phyloP scores from a whole-genome alignment of 2,797 vertebrate species.

The Cossypha polioptera region DNA sequence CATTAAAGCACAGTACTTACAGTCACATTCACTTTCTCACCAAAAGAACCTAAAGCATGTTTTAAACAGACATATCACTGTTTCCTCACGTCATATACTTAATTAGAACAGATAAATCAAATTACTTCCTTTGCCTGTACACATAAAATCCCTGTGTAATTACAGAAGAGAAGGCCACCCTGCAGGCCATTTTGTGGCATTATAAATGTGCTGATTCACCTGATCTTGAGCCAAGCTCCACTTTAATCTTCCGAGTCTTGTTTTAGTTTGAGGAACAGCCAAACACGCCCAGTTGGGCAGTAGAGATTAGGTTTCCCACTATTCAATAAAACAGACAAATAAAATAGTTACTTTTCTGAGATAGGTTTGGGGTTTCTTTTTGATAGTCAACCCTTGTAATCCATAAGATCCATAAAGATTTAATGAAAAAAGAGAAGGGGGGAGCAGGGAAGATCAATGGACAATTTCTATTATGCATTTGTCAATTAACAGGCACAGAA shows the following conservation, averaged over 20 bases:
- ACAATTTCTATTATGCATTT: background rate
- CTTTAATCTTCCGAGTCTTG: constrained; percentile 47
- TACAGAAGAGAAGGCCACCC: constrained; percentile 31
- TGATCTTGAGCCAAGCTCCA: constrained; percentile 41
- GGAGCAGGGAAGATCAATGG: background rate
- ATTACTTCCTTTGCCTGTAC: constrained; percentile 40
- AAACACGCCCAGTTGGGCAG: constrained; percentile 41
- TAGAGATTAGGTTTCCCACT: background rate
- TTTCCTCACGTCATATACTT: constrained; percentile 29
- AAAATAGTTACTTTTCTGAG: constrained; percentile 9
- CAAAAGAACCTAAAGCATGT: background rate
- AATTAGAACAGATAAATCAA: constrained; percentile 47
- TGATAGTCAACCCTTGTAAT: background rate
- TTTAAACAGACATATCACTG: background rate
- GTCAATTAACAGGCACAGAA: background rate
- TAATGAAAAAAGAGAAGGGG: background rate
- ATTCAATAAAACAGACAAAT: background rate
- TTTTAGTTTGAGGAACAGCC: constrained; percentile 46
- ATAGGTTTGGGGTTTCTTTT: background rate
- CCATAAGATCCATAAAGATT: background rate
- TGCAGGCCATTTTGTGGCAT: constrained; percentile 36
- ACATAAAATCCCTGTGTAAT: background rate
- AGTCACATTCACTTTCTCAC: constrained; percentile 2
- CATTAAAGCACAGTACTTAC: background rate
- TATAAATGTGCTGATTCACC: constrained; percentile 48